Evolutionary conservation across 2,888 invertebrate genomes (phyloP).

Genomic region (Corythucha ciliata): DNA sequence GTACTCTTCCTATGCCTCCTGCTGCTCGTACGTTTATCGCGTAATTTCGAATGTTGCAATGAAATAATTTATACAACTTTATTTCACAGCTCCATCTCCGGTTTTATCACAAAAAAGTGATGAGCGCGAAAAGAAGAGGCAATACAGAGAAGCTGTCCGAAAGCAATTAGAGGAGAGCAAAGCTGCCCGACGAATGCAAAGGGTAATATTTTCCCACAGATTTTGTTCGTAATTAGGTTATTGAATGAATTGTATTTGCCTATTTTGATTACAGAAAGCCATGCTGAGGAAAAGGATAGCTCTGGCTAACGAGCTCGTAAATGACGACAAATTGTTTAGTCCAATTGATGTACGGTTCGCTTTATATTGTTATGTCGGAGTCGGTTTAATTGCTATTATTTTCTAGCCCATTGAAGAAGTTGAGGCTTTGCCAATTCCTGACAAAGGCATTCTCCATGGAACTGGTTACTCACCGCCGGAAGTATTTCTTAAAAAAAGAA

Average conservation of each 20-base stretch:
- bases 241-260: no score
- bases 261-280: slow-evolving; percentile 31
- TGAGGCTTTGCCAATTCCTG: slow-evolving; percentile 41
- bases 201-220: no score
- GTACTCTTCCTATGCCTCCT: no score
- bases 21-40: no score
- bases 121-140: slow-evolving; percentile 30
- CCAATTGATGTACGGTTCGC: neutral
- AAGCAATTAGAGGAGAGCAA: slow-evolving; percentile 29
- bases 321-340: neutral
- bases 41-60: no score
- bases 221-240: no score
- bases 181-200: slow-evolving; percentile 30
- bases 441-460: slow-evolving; percentile 51
- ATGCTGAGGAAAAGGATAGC: slow-evolving; percentile 26
- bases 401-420: neutral
- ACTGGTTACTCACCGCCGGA: no score
- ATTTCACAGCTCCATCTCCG: no score
- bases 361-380: neutral
- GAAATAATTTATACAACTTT: no score
- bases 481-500: no score
- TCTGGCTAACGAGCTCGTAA: slow-evolving; percentile 7
- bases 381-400: neutral
- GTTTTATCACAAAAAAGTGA: no score
- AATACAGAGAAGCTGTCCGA: slow-evolving; percentile 30